A percentile compares a stretch with the other conserved stretches of the same genome.
Evolutionary conservation across 2,888 invertebrate species (phyloP).

Genomic region (Sphecodes monilicornis): DNA sequence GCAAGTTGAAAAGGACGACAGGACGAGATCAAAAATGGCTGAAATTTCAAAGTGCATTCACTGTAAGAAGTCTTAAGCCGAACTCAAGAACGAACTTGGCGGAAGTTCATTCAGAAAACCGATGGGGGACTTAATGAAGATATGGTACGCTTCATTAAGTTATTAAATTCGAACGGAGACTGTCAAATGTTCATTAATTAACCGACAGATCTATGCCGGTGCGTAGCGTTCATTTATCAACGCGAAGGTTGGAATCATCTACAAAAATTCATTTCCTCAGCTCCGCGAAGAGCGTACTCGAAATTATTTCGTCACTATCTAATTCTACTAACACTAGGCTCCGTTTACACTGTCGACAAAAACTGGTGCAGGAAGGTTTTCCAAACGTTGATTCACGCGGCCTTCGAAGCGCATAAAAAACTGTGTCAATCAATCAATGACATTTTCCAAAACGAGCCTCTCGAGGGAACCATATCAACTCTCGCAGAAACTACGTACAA

Average conservation of each 20-base stretch:
- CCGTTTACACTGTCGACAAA: background rate
- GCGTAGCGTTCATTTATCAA: background rate
- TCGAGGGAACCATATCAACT: background rate
- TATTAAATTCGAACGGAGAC: background rate
- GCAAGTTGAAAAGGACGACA: background rate
- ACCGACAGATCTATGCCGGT: background rate
- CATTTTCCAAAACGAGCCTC: background rate
- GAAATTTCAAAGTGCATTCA: slow-evolving; percentile 8
- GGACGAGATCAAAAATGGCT: slow-evolving; percentile 1
- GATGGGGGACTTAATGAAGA: background rate
- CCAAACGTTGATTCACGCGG: background rate
- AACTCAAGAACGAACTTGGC: background rate
- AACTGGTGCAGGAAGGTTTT: background rate
- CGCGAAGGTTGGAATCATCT: background rate
- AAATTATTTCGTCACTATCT: background rate
- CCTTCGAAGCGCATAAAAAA: background rate
- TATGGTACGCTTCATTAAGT: background rate
- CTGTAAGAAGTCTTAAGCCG: background rate
- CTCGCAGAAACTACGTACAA: background rate
- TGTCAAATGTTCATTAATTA: background rate
- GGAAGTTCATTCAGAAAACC: background rate
- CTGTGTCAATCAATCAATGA: slow-evolving; percentile 12
- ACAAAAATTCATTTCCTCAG: background rate
- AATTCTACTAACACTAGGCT: background rate
- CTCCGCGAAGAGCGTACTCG: background rate